These are phyloP conservation scores for Zaprionus africanus DNA, from an alignment of 1,140 invertebrate genomes.

Conservation along the genomic window DNA sequence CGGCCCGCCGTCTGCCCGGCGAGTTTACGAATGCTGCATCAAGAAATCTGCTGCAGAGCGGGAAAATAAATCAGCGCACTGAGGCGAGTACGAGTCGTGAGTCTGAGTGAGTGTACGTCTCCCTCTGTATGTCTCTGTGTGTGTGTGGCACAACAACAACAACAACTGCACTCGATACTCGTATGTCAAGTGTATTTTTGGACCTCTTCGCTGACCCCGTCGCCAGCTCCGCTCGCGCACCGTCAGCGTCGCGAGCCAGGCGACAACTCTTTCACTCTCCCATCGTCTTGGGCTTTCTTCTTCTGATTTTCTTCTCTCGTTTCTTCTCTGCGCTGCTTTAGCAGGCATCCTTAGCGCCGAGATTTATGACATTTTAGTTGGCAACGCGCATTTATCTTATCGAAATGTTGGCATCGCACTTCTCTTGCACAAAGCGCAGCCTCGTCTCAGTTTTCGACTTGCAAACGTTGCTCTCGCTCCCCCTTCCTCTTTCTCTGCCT, in stretches of 20 bases:
- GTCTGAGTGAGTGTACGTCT: background rate
- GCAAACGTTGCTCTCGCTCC: background rate
- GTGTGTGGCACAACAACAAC: conserved; percentile 33
- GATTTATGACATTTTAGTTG: conserved; percentile 84
- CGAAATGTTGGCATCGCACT: conserved; percentile 76
- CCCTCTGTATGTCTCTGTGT: background rate
- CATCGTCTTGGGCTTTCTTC: conserved; percentile 58
- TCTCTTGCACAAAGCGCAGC: conserved; percentile 31
- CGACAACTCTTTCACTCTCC: conserved; percentile 73
- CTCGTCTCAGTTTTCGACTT: background rate
- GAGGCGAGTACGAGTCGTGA: conserved; percentile 13
- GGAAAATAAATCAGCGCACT: conserved; percentile 83
- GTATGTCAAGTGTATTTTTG: conserved; percentile 79
- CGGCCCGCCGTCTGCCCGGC: conserved; percentile 61
- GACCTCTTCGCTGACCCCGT: conserved; percentile 41
- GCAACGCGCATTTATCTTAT: conserved; percentile 83
- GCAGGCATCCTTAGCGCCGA: conserved; percentile 76
- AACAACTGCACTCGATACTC: conserved; percentile 36
- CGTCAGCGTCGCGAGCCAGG: conserved; percentile 23
- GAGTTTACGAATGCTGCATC: conserved; percentile 62
- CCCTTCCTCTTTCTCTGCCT: background rate
- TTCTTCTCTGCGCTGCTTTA: conserved; percentile 32
- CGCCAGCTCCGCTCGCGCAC: conserved; percentile 9
- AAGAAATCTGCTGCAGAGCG: conserved; percentile 80
- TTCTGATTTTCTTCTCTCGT: conserved; percentile 46